These are phyloP conservation scores for Myocastor coypus DNA, from an alignment of 2,113 vertebrate species.

Conservation along the genomic window DNA sequence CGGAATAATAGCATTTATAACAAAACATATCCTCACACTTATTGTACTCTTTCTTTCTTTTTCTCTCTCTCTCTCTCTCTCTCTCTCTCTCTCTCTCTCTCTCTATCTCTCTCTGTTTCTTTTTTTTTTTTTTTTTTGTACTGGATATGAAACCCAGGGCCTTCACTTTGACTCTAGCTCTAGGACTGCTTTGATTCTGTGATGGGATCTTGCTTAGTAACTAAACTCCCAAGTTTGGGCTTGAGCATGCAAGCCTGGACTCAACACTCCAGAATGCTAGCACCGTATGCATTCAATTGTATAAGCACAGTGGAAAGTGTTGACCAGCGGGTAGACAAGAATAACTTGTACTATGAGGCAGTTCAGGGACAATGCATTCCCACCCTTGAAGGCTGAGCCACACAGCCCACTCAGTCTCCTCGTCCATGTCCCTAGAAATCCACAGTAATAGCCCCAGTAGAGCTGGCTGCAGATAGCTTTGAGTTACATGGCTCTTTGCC, in stretches of 20 bases:
- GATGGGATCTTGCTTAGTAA: not conserved
- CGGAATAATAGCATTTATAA: not conserved
- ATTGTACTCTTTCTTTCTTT: too few relatives aligned
- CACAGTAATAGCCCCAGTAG: too few relatives aligned
- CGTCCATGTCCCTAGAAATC: not conserved
- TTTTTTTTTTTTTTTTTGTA: not conserved
- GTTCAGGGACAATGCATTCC: fast-evolving
- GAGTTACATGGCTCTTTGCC: fast-evolving
- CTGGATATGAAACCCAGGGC: not conserved
- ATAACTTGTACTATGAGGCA: too few relatives aligned
- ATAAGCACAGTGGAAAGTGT: not conserved
- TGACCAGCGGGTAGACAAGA: fast-evolving
- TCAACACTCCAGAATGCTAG: not conserved
- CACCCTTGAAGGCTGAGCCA: not conserved
- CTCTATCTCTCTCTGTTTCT: too few relatives aligned
- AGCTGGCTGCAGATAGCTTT: not conserved
- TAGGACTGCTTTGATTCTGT: not conserved
- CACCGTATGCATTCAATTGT: not conserved
- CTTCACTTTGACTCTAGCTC: not conserved
- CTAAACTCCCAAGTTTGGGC: not conserved
- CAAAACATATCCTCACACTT: not conserved
- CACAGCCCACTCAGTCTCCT: not conserved
- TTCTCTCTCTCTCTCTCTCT: too few relatives aligned
- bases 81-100: too few relatives aligned
- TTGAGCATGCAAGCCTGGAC: not conserved